Percentiles rank a stretch among this genome's conserved stretches.
These are phyloP conservation scores for Bombylius major DNA, from an alignment of 2,888 invertebrate genomes.

Conservation along the genomic window DNA sequence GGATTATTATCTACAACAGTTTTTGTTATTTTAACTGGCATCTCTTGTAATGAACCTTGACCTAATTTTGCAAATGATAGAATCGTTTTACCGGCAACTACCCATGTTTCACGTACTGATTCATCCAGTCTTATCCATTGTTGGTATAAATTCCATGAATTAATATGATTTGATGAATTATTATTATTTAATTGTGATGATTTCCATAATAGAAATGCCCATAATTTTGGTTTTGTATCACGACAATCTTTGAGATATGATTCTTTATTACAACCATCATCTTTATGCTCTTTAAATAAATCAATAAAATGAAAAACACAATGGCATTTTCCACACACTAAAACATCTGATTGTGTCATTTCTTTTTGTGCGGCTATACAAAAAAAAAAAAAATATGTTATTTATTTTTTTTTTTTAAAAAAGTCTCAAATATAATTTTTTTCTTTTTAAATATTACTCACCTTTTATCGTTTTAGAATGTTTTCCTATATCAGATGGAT, in stretches of 20 bases:
- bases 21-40: constrained; percentile 38
- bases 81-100: constrained; percentile 63
- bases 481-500: constrained; percentile 51
- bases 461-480: constrained; percentile 50
- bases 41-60: constrained; percentile 34
- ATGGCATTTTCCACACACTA: constrained; percentile 76
- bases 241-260: constrained; percentile 50
- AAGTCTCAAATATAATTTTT: not conserved
- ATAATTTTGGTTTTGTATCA: constrained; percentile 70
- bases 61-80: constrained; percentile 56
- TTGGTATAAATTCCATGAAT: constrained; percentile 71
- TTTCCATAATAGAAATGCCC: constrained; percentile 78
- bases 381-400: not conserved
- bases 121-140: constrained; percentile 72
- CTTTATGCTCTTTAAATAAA: constrained; percentile 62
- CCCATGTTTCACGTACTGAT: constrained; percentile 62
- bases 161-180: constrained; percentile 37
- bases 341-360: constrained; percentile 60
- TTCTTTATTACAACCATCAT: constrained; percentile 44
- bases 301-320: constrained; percentile 67
- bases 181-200: constrained; percentile 40
- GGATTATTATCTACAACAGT: constrained; percentile 31
- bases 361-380: constrained; percentile 59
- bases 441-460: constrained; percentile 20
- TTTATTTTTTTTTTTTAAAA: not conserved